Percentiles rank a stretch among this genome's conserved stretches.
Conservation (phyloP, 2,797 vertebrate genomes). For the Phataginus tetradactyla region DNA sequence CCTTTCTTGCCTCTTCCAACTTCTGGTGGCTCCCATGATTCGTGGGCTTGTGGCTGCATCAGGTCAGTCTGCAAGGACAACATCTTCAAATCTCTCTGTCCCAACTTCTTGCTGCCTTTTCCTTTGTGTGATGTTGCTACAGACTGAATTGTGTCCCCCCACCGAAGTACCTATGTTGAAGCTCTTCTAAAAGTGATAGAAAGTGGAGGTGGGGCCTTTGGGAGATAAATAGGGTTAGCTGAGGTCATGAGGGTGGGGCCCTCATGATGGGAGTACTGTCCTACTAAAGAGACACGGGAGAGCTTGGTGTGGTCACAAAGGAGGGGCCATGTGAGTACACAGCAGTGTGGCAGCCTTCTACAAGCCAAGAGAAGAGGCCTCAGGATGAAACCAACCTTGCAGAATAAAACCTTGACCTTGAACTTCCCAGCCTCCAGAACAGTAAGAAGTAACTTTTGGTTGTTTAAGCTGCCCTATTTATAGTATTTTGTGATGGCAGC, state of each 20-base stretch:
- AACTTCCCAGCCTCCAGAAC: neutral
- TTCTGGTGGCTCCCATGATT: neutral
- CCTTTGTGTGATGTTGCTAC: neutral
- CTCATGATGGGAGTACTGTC: neutral
- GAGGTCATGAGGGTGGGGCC: neutral
- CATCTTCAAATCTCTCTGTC: neutral
- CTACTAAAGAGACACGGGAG: neutral
- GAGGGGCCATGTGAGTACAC: neutral
- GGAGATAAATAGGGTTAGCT: neutral
- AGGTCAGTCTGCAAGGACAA: neutral
- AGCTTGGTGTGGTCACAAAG: neutral
- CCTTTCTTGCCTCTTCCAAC: neutral
- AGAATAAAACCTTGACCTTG: neutral
- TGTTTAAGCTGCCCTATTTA: neutral
- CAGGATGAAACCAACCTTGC: neutral
- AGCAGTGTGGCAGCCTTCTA: neutral
- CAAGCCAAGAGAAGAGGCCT: neutral
- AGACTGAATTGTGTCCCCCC: neutral
- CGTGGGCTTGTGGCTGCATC: neutral
- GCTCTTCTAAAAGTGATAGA: too few relatives aligned
- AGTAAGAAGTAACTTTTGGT: neutral
- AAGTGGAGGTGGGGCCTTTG: neutral
- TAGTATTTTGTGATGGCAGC: neutral
- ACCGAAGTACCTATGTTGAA: neutral
- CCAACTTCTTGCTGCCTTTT: neutral